Evolutionary conservation across 2,888 invertebrate genomes (phyloP).

Genomic region (Suillia variegata): DNA sequence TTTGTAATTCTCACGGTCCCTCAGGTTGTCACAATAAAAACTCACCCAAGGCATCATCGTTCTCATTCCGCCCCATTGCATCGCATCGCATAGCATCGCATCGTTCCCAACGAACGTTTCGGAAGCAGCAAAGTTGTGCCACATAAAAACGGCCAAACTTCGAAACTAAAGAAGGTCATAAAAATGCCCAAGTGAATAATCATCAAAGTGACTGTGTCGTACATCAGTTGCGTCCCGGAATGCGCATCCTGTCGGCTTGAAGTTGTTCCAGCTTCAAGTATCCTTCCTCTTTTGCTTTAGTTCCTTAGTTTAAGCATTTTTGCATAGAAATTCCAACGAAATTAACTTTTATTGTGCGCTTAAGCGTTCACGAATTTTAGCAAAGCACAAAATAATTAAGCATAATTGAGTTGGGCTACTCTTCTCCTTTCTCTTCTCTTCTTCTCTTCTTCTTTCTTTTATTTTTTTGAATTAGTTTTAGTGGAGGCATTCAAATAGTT

Average conservation of each 20-base stretch:
- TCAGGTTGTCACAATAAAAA: conserved; percentile 22
- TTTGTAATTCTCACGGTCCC: conserved; percentile 47
- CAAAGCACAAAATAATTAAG: conserved; percentile 52
- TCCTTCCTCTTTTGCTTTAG: neutral
- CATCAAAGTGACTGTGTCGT: conserved; percentile 32
- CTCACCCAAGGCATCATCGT: neutral
- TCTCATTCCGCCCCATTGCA: neutral
- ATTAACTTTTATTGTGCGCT: conserved; percentile 43
- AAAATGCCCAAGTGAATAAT: conserved; percentile 57
- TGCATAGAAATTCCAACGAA: conserved; percentile 5
- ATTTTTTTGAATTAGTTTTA: too few relatives aligned
- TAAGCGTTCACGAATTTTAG: conserved; percentile 35
- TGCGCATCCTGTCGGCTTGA: neutral
- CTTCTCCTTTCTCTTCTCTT: too few relatives aligned
- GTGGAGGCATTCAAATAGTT: too few relatives aligned
- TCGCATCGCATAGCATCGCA: neutral
- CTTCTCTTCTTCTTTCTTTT: too few relatives aligned
- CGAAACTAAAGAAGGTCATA: conserved; percentile 49
- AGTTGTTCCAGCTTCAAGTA: too few relatives aligned
- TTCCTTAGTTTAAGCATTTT: neutral
- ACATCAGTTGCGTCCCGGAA: conserved; percentile 37
- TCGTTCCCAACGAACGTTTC: too few relatives aligned
- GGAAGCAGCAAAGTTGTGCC: neutral
- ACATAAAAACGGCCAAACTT: conserved; percentile 35
- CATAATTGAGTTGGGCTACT: conserved; percentile 53